These are phyloP conservation scores for Phasianus colchicus DNA, from an alignment of 2,113 vertebrate genomes.

Conservation along the genomic window DNA sequence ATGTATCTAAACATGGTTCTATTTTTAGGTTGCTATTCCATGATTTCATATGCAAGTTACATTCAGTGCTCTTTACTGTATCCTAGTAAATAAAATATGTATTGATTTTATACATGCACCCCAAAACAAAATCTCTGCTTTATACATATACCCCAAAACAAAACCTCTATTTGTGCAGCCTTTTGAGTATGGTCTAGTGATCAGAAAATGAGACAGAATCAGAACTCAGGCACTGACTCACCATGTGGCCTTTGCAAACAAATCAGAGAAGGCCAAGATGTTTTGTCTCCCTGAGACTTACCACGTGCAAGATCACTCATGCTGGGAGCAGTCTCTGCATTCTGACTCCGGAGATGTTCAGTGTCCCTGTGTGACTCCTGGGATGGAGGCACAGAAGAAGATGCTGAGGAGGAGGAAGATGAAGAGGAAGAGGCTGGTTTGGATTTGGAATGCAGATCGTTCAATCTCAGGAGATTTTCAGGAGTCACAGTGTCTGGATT, in stretches of 20 bases:
- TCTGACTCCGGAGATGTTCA: conserved; percentile 14
- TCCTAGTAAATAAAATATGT: background rate
- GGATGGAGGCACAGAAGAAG: conserved; percentile 44
- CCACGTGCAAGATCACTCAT: conserved; percentile 60
- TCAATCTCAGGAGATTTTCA: conserved; percentile 76
- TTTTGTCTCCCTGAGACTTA: conserved; percentile 44
- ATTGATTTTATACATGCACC: background rate
- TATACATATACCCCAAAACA: background rate
- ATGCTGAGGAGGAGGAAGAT: conserved; percentile 59
- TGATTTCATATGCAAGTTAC: background rate
- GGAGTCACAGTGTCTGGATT: conserved; percentile 62
- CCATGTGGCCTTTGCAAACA: rapidly evolving
- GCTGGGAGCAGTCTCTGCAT: conserved; percentile 50
- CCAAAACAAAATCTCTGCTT: background rate
- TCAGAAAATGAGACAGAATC: background rate
- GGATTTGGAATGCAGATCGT: conserved; percentile 81
- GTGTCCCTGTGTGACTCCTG: conserved; percentile 74
- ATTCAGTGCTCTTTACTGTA: background rate
- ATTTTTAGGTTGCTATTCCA: background rate
- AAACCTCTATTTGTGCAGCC: background rate
- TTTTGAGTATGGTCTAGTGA: background rate
- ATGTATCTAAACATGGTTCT: background rate
- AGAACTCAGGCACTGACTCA: background rate
- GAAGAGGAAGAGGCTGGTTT: conserved; percentile 66
- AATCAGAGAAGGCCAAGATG: rapidly evolving